Evolutionary conservation across 2,888 invertebrate genomes (phyloP).

Genomic region (Imbricaverruca yamaguchii): DNA sequence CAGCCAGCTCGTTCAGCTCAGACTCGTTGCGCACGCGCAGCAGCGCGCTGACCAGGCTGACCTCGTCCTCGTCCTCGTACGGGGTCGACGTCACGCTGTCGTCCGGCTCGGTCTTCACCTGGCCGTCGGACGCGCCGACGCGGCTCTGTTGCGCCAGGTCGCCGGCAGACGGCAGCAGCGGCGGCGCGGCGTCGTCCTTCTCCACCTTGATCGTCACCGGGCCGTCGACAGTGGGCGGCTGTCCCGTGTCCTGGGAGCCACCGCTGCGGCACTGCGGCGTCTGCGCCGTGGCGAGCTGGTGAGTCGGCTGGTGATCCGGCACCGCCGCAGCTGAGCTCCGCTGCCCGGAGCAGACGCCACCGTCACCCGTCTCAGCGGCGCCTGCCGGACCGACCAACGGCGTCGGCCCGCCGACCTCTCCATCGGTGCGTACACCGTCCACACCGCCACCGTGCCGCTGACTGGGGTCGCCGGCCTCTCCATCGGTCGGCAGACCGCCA

Average conservation of each 20-base stretch:
- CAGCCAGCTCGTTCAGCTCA: conserved; percentile 3
- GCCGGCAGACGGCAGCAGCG: background rate
- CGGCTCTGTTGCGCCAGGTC: background rate
- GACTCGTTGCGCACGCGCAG: background rate
- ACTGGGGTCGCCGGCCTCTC: background rate
- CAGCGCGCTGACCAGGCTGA: background rate
- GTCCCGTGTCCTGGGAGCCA: background rate
- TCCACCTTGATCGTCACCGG: background rate
- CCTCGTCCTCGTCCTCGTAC: background rate
- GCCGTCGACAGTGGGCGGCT: background rate
- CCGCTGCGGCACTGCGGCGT: background rate
- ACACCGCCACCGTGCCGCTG: background rate
- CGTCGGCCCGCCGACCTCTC: background rate
- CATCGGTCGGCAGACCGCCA: too few relatives aligned
- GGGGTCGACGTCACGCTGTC: background rate
- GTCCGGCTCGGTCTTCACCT: background rate
- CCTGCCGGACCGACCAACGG: background rate
- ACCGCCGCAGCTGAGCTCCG: too few relatives aligned
- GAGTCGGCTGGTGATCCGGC: too few relatives aligned
- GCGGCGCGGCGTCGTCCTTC: background rate
- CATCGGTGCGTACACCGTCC: background rate
- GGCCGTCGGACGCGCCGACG: background rate
- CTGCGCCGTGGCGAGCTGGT: background rate
- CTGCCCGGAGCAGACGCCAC: background rate
- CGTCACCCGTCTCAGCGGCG: background rate